Evolutionary conservation across 2,113 vertebrate species (phyloP).

Genomic region (Romanogobio albipinnatus): DNA sequence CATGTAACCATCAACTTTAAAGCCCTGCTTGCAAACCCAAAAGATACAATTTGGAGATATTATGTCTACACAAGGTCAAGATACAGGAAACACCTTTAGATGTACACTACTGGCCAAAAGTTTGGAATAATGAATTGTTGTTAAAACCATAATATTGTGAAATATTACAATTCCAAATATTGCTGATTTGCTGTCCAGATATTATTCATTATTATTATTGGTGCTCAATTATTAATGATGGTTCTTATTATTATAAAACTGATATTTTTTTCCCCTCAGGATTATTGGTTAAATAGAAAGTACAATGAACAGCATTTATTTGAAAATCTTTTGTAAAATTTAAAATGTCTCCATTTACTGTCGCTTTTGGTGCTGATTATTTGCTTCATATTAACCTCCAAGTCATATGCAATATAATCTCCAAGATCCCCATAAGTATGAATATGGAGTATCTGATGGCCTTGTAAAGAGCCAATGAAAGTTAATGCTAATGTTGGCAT

Average conservation of each 20-base stretch:
- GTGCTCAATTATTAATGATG: neutral
- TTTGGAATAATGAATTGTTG: neutral
- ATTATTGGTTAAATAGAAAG: neutral
- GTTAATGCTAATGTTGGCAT: neutral
- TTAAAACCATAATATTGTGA: neutral
- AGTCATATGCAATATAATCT: neutral
- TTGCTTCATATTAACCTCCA: no score
- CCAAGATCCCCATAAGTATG: neutral
- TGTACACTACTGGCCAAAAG: neutral
- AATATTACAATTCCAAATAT: neutral
- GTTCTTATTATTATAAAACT: neutral
- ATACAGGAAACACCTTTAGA: neutral
- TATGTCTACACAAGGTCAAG: neutral
- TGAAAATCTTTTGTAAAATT: neutral
- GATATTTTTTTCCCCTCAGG: neutral
- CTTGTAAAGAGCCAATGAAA: neutral
- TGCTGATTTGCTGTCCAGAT: no score
- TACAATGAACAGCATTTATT: neutral
- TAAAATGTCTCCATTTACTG: neutral
- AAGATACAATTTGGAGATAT: conserved; percentile 1
- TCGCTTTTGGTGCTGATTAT: no score
- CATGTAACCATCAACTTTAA: conserved; percentile 4
- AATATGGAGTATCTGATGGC: neutral
- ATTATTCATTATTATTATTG: no score
- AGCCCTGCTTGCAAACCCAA: neutral